Conservation (phyloP, 92 coral and sea anemone genomes). For the Actinostola sp. region DNA sequence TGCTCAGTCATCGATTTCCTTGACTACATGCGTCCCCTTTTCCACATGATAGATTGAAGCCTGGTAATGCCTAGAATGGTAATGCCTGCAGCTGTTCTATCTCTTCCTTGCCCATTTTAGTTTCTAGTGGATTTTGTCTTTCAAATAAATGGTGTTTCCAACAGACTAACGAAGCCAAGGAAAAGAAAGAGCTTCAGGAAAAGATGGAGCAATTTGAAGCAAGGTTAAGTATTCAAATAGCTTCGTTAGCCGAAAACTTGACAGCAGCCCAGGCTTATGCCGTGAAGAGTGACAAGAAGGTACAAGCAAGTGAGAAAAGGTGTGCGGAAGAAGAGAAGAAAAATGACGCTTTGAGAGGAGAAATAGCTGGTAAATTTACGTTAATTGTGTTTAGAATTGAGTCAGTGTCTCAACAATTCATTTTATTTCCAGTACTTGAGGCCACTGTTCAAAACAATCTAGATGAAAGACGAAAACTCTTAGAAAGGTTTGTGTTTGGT, state of each 20-base stretch:
- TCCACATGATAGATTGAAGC: no score
- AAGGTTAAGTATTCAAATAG: conserved; percentile 81
- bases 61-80: no score
- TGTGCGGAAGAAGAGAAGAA: conserved; percentile 62
- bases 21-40: no score
- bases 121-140: background rate
- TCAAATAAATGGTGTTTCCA: no score
- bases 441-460: conserved; percentile 93
- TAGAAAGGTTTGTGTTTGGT: conserved; percentile 74
- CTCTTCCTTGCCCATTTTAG: background rate
- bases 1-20: no score
- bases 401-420: no score
- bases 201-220: conserved; percentile 83
- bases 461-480: conserved; percentile 88
- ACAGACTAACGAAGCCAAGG: conserved; percentile 85
- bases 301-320: conserved; percentile 49
- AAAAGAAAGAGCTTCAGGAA: conserved; percentile 70
- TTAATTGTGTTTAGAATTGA: no score
- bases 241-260: conserved; percentile 88
- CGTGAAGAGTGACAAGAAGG: conserved; percentile 65
- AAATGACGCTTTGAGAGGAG: conserved; percentile 82
- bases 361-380: conserved; percentile 73
- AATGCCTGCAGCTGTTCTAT: background rate
- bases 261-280: conserved; percentile 81
- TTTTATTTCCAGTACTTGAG: conserved; percentile 71